Base-by-base conservation (phyloP, 2,113 vertebrate species). In the Thinocorus orbignyianus region DNA sequence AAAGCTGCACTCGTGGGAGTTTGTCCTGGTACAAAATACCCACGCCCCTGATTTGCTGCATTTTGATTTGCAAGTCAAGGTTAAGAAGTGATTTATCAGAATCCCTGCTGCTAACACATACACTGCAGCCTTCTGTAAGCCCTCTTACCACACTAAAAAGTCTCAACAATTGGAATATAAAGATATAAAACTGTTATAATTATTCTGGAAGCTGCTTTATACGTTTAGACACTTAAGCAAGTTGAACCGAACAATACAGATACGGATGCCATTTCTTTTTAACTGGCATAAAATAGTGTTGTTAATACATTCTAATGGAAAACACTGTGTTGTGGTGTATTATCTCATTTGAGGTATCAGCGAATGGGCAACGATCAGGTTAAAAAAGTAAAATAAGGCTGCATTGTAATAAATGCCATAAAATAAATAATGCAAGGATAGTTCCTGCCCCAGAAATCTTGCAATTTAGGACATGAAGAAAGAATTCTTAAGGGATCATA, bases 371-470 rank as follows among this genome's bases (percentile, higher is more conserved):
- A 6, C 31, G 54, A 54, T 9, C 3, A 73, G 31, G 13, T 55
- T 62, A 46, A 44, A 87, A 69, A 65, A 66, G 26, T 26, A 42
- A 65, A 44, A 44, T 22, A 61, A 73, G 13, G 23, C 9, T n/a
- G 39, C 28, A 57, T 41, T 41, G 41, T n/a, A 81, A 83, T 57
- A 94, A 88, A 86, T 65, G 76, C 73, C 20, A 71, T 72, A 74
- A 86, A 69, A 96, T 92, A 96, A 96, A 95, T 85, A 96, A 96
- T 68, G 86, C 64, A 94, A 84, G 49, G 46, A 95, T 48, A 93
- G 60, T 44, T 83, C 72, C 69, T 97, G 96, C 17, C 90, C 95
- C 92, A 97, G 96, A 95, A 95, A 96, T 83, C 92, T 84, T 58
- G 54, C 77, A 94, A 96, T 96, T 95, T 84, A 96, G 96, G 93